These are phyloP conservation scores for Okamejei kenojei DNA, from an alignment of 2,797 vertebrate species.

Conservation along the genomic window DNA sequence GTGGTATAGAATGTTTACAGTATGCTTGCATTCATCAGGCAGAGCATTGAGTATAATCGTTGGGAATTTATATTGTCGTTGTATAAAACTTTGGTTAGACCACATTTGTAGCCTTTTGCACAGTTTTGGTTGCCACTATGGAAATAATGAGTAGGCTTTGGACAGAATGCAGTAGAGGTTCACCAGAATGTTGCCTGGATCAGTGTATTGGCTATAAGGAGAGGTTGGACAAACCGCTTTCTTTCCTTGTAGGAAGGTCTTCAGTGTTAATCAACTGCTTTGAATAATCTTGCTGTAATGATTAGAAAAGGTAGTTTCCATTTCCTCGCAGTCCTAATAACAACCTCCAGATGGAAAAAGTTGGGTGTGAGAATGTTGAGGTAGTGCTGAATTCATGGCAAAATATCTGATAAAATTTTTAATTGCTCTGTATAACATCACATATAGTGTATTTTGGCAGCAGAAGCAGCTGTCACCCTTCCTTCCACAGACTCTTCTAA, in stretches of 20 bases:
- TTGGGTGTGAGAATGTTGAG: constrained; percentile 54
- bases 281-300: constrained; percentile 14
- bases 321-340: constrained; percentile 49
- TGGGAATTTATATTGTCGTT: too few species aligned
- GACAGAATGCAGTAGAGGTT: too few species aligned
- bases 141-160: too few species aligned
- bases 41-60: too few species aligned
- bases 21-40: too few species aligned
- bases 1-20: too few species aligned
- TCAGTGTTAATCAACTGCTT: background rate
- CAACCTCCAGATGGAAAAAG: constrained; percentile 55
- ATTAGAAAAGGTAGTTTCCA: constrained; percentile 43
- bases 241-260: background rate
- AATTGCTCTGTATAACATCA: constrained; percentile 44
- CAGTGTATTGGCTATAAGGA: too few species aligned
- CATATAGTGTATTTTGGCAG: constrained; percentile 42
- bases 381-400: constrained; percentile 44
- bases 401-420: constrained; percentile 46
- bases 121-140: too few species aligned
- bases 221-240: too few species aligned
- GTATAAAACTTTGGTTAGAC: too few species aligned
- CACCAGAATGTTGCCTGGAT: too few species aligned
- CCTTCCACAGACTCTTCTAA: constrained; percentile 17
- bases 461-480: background rate
- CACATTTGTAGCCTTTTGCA: too few species aligned